Conservation (phyloP, 1,140 invertebrate species). For the Solenopsis invicta region DNA sequence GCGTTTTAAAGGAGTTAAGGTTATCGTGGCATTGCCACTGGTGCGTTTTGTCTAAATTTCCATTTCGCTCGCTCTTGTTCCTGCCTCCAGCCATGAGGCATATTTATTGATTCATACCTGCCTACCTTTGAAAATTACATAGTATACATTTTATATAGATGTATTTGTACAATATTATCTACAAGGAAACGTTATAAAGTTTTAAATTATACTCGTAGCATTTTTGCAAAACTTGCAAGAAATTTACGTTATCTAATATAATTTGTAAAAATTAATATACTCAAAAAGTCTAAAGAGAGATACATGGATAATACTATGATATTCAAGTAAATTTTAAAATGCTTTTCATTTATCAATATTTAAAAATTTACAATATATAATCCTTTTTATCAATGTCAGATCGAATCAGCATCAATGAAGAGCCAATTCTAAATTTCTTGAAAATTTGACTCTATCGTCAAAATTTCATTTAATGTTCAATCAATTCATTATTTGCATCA, state of each 20-base stretch:
- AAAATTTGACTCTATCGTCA: background rate
- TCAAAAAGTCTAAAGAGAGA: background rate
- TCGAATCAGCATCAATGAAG: background rate
- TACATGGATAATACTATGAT: background rate
- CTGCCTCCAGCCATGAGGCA: constrained; percentile 85
- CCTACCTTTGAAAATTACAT: constrained; percentile 78
- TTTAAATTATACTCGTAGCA: background rate
- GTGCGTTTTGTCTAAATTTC: constrained; percentile 81
- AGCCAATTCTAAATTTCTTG: background rate
- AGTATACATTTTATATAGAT: background rate
- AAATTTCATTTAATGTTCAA: background rate
- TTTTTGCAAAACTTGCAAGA: background rate
- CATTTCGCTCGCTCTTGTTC: constrained; percentile 81
- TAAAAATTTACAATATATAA: background rate
- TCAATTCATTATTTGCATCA: background rate
- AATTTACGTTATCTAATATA: background rate
- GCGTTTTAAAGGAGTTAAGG: constrained; percentile 68
- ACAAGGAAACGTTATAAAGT: background rate
- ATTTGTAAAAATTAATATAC: background rate
- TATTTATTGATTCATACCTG: constrained; percentile 82
- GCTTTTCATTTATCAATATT: background rate
- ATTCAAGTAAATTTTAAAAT: background rate
- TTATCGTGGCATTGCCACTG: constrained; percentile 75
- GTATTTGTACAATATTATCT: background rate
- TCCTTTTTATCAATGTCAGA: too few species aligned